phyloP scores from a whole-genome alignment of 2,888 invertebrate species.

The Drosophila antonietae region DNA sequence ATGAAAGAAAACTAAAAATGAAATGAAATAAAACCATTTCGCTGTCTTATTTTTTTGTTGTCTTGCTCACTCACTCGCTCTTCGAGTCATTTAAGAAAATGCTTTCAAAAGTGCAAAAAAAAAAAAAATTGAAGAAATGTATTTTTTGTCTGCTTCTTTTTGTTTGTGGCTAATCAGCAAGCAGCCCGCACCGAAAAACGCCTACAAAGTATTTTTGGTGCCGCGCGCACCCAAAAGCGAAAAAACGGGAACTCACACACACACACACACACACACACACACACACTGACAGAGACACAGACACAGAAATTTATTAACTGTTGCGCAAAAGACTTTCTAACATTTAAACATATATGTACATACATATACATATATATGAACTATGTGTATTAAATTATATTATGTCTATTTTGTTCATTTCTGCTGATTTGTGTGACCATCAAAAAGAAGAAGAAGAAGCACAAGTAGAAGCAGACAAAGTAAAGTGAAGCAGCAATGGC shows the following conservation, averaged over 20 bases:
- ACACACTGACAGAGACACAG: constrained; percentile 3
- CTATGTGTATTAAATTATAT: constrained; percentile 9
- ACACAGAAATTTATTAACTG: constrained; percentile 17
- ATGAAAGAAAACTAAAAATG: constrained; percentile 51
- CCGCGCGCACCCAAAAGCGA: constrained; percentile 40
- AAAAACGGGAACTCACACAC: constrained; percentile 32
- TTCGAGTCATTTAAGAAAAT: constrained; percentile 44
- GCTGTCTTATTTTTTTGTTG: background rate
- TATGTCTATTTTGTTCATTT: constrained; percentile 22
- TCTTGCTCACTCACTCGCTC: background rate
- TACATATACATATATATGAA: background rate
- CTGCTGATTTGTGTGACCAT: constrained; percentile 7
- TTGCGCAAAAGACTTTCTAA: constrained; percentile 46
- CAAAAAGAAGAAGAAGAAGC: constrained; percentile 1
- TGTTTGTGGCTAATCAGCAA: constrained; percentile 65
- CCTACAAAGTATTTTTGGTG: constrained; percentile 75
- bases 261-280: constrained; percentile 11
- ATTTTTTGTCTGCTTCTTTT: constrained; percentile 9
- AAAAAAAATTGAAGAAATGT: constrained; percentile 16
- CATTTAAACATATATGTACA: background rate
- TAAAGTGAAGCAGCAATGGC: constrained; percentile 12
- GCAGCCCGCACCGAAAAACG: constrained; percentile 49
- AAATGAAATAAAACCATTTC: constrained; percentile 52
- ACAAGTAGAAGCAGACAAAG: background rate
- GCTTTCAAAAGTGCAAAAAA: constrained; percentile 55